phyloP scores from a whole-genome alignment of 2,113 vertebrate genomes.

The Labeo catla region DNA sequence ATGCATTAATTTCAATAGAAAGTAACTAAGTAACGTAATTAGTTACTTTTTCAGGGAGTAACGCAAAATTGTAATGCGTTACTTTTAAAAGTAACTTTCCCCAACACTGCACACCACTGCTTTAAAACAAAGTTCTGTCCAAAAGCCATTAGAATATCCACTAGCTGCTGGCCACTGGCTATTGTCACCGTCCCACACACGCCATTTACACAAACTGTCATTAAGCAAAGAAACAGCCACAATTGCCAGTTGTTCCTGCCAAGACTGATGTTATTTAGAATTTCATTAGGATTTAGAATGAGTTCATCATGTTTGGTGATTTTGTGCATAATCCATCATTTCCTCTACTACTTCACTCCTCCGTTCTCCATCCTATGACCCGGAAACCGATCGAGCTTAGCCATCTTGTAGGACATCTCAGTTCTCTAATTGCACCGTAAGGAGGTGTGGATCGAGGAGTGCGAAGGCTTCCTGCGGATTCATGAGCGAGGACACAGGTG shows the following conservation, averaged over 20 bases:
- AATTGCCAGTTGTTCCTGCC: slow-evolving; percentile 7
- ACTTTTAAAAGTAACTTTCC: no score
- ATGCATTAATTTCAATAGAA: no score
- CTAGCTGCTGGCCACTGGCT: slow-evolving; percentile 28
- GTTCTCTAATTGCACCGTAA: no score
- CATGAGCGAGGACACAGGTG: no score
- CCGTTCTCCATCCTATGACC: no score
- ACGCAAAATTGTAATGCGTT: no score
- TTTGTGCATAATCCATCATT: background rate
- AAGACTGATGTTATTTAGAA: background rate
- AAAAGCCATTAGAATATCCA: slow-evolving; percentile 62
- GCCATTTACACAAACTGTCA: slow-evolving; percentile 76
- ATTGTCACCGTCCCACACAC: slow-evolving; percentile 49
- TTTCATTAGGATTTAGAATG: background rate
- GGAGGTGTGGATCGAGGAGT: no score
- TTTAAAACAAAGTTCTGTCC: slow-evolving; percentile 72
- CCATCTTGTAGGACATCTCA: no score
- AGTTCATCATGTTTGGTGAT: background rate
- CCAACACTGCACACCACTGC: slow-evolving; percentile 57
- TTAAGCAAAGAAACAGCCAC: slow-evolving; percentile 52
- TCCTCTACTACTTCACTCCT: background rate
- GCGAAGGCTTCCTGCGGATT: no score
- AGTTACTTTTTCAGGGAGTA: no score
- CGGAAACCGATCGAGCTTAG: no score
- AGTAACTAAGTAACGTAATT: no score